These are phyloP conservation scores for Panurus biarmicus DNA, from an alignment of 2,113 vertebrate genomes.

Conservation along the genomic window DNA sequence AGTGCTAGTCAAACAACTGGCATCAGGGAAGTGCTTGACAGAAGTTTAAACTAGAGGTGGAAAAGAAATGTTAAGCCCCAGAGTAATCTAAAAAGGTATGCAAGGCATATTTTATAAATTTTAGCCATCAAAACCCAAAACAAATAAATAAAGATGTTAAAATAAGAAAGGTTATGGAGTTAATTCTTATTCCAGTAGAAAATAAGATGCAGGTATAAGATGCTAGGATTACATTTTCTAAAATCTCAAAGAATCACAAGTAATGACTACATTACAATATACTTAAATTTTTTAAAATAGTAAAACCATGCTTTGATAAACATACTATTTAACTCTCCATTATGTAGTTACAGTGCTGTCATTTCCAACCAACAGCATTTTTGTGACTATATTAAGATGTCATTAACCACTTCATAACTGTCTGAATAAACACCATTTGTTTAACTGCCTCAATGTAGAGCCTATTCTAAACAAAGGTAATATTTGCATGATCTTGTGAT, in stretches of 20 bases:
- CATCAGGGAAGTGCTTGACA: background rate
- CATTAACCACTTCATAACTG: background rate
- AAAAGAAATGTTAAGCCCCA: background rate
- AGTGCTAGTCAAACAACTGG: background rate
- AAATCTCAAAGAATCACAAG: background rate
- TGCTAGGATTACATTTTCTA: background rate
- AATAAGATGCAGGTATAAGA: background rate
- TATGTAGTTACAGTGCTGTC: background rate
- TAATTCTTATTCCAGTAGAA: background rate
- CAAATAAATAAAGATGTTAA: background rate
- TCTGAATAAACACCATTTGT: background rate
- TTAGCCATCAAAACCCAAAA: background rate
- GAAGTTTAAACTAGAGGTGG: background rate
- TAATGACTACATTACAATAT: background rate
- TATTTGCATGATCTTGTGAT: background rate
- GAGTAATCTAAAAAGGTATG: background rate
- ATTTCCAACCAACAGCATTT: background rate
- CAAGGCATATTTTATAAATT: background rate
- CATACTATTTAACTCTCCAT: background rate
- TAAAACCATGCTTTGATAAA: background rate
- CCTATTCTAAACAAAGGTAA: background rate
- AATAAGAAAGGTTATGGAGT: background rate
- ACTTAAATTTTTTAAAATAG: background rate
- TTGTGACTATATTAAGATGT: background rate
- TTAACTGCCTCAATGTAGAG: background rate